Evolutionary conservation across 2,888 invertebrate genomes (phyloP), one percentile per base, ranked within the genome.

Genomic region (Idaea straminata): DNA sequence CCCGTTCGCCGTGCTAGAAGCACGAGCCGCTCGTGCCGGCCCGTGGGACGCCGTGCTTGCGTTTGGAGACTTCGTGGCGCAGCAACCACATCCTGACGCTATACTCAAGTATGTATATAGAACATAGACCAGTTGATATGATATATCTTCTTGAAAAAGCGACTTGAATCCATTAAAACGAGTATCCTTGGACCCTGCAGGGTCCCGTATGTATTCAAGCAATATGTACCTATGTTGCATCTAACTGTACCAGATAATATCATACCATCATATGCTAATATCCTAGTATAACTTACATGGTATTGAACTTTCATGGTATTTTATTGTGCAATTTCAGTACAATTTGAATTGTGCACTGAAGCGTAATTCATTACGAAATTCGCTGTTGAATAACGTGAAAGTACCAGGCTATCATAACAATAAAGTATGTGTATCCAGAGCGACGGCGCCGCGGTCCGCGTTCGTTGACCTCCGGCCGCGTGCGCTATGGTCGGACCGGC

Each of bases 1-100:
- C 4, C 78, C 82, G 60, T 89, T 88, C 88, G 61, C 68, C 16
- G 66, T 77, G n/a, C 69, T 91, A 59, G 88, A 87, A 74, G 71
- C 71, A 61, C 71, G 73, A 16, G 88, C 85, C 36, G 69, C 72
- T 2, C 77, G 81, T 63, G 36, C 73, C 15, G 91, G 91, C 0
- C 89, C 85, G 16, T 91, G 89, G 89, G 91, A 92, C 85, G 84
- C 81, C 63, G 83, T 86, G 64, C 66, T 91, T 59, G 80, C 84
- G 16, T 88, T 90, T 73, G 66, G 73, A n/a, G 81, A 25, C 25
- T 25, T 25, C 25, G 25, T 25, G 25, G 25, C 25, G 25, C 25
- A 25, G 25, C 25, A 25, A 25, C 25, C 25, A 3, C 25, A 25
- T 25, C 25, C 25, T 5, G 61, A 70, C 0, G 83, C 85, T 0